Conservation (phyloP, 2,888 invertebrate genomes). For the Andricus curvator region DNA sequence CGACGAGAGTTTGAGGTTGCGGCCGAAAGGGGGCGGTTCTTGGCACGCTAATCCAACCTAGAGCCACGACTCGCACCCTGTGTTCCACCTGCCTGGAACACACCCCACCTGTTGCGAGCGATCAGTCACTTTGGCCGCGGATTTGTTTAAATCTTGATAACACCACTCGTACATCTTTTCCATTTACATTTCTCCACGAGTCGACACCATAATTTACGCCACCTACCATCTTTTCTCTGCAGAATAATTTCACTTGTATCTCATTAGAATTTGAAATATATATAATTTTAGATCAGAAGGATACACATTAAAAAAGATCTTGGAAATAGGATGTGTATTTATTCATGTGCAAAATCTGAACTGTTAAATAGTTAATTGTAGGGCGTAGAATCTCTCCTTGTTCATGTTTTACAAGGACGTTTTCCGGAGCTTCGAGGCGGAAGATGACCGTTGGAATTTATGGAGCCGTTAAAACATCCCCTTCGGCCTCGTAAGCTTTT, state of each 20-base stretch:
- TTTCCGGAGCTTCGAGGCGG: constrained; percentile 67
- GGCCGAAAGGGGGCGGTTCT: constrained; percentile 70
- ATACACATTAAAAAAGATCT: not conserved
- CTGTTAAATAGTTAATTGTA: constrained; percentile 63
- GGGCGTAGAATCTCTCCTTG: constrained; percentile 56
- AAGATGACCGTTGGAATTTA: constrained; percentile 76
- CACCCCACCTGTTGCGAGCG: constrained; percentile 75
- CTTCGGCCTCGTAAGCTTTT: constrained; percentile 66
- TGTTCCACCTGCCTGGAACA: constrained; percentile 70
- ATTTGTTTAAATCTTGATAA: constrained; percentile 74
- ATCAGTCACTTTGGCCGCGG: constrained; percentile 72
- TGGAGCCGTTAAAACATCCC: constrained; percentile 71
- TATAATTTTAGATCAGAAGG: not conserved
- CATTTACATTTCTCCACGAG: constrained; percentile 61
- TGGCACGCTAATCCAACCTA: constrained; percentile 69
- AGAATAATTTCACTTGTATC: not conserved
- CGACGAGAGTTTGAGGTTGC: constrained; percentile 74
- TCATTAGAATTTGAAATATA: not conserved
- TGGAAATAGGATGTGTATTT: not conserved
- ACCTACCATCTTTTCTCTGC: not conserved
- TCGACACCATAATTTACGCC: not conserved
- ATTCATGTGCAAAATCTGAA: not conserved
- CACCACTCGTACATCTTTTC: constrained; percentile 63
- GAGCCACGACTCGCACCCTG: constrained; percentile 55
- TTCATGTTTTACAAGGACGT: constrained; percentile 65